Base-by-base conservation (phyloP, 1,140 invertebrate genomes). In the Monomorium pharaonis region DNA sequence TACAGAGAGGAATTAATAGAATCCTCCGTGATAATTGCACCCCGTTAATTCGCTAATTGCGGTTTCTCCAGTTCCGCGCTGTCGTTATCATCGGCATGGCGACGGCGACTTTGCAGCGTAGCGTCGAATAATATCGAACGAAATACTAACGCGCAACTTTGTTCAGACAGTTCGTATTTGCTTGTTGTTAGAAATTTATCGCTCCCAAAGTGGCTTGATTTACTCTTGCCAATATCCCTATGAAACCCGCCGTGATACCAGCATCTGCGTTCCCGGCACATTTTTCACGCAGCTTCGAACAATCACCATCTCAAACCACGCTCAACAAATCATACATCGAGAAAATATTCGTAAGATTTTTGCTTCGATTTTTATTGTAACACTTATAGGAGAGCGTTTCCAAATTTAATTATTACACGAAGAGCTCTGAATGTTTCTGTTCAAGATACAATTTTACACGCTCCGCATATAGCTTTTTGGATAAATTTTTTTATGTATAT, bases 21-120 rank as follows among this genome's bases (percentile, higher is more conserved):
- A 81, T 83, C 33, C 67, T 72, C 49, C 51, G 65, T 69, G 49
- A 72, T 83, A 83, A 69, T 69, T 83, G 78, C 51, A 56, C 54
- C 21, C 67, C 56, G 76, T 86, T 67, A 51, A 86, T 86, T 60
- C 56, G 21, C 10, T 87, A 87, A 88, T 86, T 86, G 67, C 51
- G 75, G 75, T 81, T 88, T 67, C 58, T 54, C 62, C 62, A 54
- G 58, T 62, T 47, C 65, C 30, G 21, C 27, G 27, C 18, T 72
- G 58, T 74, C 85, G 84, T 81, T 86, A 63, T 58, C 54, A 72
- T 83, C 42, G 51, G 30, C 24, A 9, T n/a, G 14, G 27, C 44
- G 62, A n/a, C n/a, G 37, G 24, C 42, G 80, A 70, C 44, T 44
- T 86, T 83, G 54, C 58, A 69, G 54, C 21, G 47, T 47, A 16